Evolutionary conservation across 1,140 invertebrate genomes (phyloP).

Genomic region (Rhagoletis zephyria): DNA sequence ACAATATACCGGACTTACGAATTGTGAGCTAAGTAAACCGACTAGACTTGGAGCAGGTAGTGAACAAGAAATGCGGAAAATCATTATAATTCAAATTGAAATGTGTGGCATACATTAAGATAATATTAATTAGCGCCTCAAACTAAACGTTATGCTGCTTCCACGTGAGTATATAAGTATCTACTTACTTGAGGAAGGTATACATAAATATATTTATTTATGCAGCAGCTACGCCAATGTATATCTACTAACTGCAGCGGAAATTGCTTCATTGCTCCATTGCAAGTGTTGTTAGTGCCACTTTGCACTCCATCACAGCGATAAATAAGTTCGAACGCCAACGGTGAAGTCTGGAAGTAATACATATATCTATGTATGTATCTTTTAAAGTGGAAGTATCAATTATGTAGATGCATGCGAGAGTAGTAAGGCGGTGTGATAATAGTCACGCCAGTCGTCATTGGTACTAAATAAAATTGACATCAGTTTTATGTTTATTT

Average conservation of each 20-base stretch:
- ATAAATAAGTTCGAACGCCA: background rate
- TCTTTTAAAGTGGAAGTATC: background rate
- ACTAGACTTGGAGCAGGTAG: too few species aligned
- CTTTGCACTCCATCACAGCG: conserved; percentile 12
- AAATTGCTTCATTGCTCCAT: background rate
- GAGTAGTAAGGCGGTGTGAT: background rate
- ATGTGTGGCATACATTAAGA: conserved; percentile 53
- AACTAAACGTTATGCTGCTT: conserved; percentile 6
- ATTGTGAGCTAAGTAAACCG: too few species aligned
- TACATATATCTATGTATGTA: too few species aligned
- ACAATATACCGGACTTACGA: too few species aligned
- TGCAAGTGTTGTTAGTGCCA: conserved; percentile 18
- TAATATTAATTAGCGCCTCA: conserved; percentile 54
- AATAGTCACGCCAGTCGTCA: too few species aligned
- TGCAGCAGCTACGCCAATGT: too few species aligned
- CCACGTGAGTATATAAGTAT: background rate
- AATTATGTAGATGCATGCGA: background rate
- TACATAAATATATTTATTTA: too few species aligned
- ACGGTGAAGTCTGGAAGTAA: background rate
- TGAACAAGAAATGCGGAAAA: conserved; percentile 15
- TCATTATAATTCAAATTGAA: conserved; percentile 53
- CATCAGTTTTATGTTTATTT: background rate
- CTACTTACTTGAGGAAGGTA: background rate
- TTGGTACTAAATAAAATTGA: background rate
- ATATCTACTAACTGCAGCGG: background rate